Evolutionary conservation across 2,113 vertebrate genomes (phyloP), one percentile per base, ranked within the genome.

Genomic region (Motacilla tschutschensis): DNA sequence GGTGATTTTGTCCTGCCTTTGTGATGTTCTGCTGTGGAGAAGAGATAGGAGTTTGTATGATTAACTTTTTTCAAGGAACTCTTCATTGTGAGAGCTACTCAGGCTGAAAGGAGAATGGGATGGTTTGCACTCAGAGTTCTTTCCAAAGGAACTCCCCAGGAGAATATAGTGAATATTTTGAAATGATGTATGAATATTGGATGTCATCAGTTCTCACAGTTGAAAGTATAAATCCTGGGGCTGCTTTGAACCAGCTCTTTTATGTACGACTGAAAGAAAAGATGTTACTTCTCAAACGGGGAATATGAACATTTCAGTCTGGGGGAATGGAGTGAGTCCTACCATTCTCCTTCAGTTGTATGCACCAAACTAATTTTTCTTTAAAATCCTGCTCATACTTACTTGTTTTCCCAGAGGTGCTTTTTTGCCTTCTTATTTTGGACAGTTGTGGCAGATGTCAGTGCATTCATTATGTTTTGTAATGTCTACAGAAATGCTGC

Each of bases 321-420:
- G 9, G 12, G 38, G 12, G 14, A 70, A 22, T 31, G 60, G 53
- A 47, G 25, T 0, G 0, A 59, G 22, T n/a, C 33, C 18, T 44
- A 1, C 35, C 10, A 50, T 50, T 67, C 14, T 50, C 8, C 55
- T 69, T 60, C 16, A 22, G 11, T 33, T 70, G 3, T 18, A 22
- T 22, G 19, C 14, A 11, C 10, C 21, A 62, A 48, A 31, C 14
- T n/a, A 8, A 14, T 5, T 85, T 78, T 84, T 47, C 66, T 67
- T 64, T 46, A 19, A 44, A 58, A 58, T 26, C 62, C 7, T 53
- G 11, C 8, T 79, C 5, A 24, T 3, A 1, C 1, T 2, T 62
- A 26, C 71, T 53, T 54, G 20, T 58, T 69, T 88, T 84, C 60
- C 47, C 51, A 25, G 5, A 28, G 33, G 3, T 76, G 38, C 5